Evolutionary conservation across 2,888 invertebrate genomes (phyloP).

Genomic region (Eupithecia pulchellata): DNA sequence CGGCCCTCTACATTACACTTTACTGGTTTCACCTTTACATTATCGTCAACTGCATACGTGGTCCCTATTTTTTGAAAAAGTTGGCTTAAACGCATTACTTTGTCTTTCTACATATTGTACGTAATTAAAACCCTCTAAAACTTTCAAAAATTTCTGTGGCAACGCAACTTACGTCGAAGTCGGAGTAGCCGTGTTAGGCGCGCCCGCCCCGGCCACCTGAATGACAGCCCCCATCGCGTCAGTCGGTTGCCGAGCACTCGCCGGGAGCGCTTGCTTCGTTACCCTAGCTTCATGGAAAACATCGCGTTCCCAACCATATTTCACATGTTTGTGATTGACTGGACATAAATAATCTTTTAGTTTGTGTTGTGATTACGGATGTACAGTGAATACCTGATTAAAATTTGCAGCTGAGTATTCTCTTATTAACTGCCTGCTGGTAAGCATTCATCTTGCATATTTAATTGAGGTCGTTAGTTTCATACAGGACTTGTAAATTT

Average conservation of each 20-base stretch:
- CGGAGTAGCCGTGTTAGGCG: not conserved
- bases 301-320: conserved; percentile 36
- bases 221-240: not conserved
- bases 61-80: not conserved
- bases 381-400: conserved; percentile 51
- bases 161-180: not conserved
- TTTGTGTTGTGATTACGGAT: not conserved
- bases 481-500: not conserved
- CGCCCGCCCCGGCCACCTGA: not conserved
- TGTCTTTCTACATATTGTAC: not conserved
- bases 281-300: conserved; percentile 8
- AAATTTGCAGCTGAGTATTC: conserved; percentile 58
- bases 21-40: too few species aligned
- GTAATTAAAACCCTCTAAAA: not conserved
- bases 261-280: conserved; percentile 1
- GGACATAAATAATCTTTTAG: conserved; percentile 7
- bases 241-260: conserved; percentile 2
- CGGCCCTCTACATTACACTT: too few species aligned
- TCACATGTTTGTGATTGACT: conserved; percentile 24
- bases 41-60: too few species aligned
- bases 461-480: conserved; percentile 6
- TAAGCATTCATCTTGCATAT: conserved; percentile 51
- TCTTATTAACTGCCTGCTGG: conserved; percentile 61
- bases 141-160: not conserved
- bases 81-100: not conserved